phyloP scores from a whole-genome alignment of 2,113 vertebrate genomes.

The Microcebus griseorufus region DNA sequence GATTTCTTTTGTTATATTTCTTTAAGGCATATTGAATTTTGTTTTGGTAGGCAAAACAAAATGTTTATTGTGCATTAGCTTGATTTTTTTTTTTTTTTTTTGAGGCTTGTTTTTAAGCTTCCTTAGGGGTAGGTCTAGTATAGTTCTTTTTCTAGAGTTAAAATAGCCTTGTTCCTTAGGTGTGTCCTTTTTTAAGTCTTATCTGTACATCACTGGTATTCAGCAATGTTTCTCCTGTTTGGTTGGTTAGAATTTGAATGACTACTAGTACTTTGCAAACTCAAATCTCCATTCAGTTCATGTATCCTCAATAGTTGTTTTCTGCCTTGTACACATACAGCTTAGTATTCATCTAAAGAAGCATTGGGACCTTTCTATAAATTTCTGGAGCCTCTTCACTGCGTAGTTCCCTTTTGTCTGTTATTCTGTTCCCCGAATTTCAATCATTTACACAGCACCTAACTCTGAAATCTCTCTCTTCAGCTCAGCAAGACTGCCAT shows the following conservation, averaged over 20 bases:
- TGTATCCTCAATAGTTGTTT: neutral
- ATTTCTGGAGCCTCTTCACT: conserved; percentile 16
- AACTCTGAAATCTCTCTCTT: neutral
- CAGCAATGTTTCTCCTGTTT: neutral
- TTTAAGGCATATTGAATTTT: neutral
- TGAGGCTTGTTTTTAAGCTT: neutral
- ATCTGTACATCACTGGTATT: neutral
- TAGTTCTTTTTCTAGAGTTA: neutral
- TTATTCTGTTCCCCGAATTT: neutral
- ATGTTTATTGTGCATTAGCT: neutral
- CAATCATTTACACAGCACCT: neutral
- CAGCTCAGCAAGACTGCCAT: neutral
- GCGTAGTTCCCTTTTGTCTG: neutral
- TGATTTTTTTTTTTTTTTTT: neutral
- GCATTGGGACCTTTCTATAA: neutral
- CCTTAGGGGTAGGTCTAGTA: neutral
- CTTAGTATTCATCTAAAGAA: neutral
- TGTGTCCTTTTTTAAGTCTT: neutral
- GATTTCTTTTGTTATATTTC: neutral
- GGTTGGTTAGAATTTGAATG: neutral
- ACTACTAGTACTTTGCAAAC: neutral
- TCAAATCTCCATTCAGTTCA: neutral
- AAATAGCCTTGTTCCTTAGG: neutral
- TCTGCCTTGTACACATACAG: neutral
- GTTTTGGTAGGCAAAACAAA: neutral